Base-by-base conservation (phyloP, 1,140 invertebrate species). In the Diorhabda sublineata region DNA sequence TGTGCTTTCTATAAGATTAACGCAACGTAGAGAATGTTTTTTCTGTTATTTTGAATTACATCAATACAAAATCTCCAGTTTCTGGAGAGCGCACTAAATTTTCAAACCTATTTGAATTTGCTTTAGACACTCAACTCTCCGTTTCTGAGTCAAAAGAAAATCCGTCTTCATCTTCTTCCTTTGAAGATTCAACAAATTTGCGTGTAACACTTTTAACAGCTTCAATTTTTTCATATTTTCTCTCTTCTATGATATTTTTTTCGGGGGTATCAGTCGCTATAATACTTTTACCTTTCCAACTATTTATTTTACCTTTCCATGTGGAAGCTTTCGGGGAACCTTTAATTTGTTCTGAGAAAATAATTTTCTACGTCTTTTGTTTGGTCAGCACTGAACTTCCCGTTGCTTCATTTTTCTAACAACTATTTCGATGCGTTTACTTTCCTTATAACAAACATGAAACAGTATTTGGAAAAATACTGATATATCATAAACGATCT, bases 111-210 rank as follows among this genome's bases (percentile, higher is more conserved):
- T 45, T 64, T 47, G 62, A 43, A 64, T 64, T 56, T 26, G 45
- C 62, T 64, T 64, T 43, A 4, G 62, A 44, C 2, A 47, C 11
- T 43, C 62, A 64, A 43, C 43, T 43, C 47, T 64, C 62, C 44
- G 44, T 56, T 64, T 47, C 9, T 64, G 62, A 64, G 41, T 4
- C 11, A 47, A 56, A 2, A 45, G 62, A 45, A 9, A 64, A n/a
- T 56, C 3, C 9, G 47, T 52, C 62, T 45, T 45, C 3, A 56
- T 47, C 43, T 41, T 64, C 62, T 64, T 64, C 62, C 11, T 64
- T 43, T n/a, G 62, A 64, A 9, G 62, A 64, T n/a, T 64, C 62
- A 6, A 64, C 44, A 44, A 64, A n/a, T 64, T 64, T 64, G 44
- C 62, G 62, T 5, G 42, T 64, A 64, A n/a, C 62, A 26, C 45